phyloP scores from a whole-genome alignment of 2,888 invertebrate genomes.

The Lasioglossum morio region DNA sequence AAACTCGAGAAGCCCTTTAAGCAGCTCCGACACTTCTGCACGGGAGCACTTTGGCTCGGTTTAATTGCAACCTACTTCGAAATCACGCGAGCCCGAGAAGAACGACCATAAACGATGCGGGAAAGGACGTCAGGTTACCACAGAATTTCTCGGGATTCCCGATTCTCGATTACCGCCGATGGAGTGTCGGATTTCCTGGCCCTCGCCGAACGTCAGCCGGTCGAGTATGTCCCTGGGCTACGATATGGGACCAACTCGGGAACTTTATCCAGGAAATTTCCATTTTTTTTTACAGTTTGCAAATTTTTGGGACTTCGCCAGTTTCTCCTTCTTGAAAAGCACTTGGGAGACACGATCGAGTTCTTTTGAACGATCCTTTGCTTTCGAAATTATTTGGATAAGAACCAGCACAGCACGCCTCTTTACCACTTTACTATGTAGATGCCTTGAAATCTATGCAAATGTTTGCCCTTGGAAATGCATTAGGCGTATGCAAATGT shows the following conservation, averaged over 20 bases:
- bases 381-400: background rate
- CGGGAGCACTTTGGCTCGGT: background rate
- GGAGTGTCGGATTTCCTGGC: conserved; percentile 54
- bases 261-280: background rate
- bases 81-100: background rate
- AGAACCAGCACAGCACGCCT: background rate
- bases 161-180: conserved; percentile 32
- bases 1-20: conserved; percentile 2
- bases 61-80: conserved; percentile 12
- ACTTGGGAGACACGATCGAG: background rate
- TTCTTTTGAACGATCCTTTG: background rate
- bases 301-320: background rate
- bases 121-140: conserved; percentile 33
- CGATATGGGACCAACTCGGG: background rate
- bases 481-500: background rate
- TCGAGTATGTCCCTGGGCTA: background rate
- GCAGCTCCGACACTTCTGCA: background rate
- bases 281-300: background rate
- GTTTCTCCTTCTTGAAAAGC: background rate
- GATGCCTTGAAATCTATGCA: background rate
- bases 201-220: conserved; percentile 31
- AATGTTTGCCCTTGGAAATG: background rate
- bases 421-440: background rate
- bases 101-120: conserved; percentile 18
- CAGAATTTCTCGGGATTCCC: conserved; percentile 50